phyloP scores from a whole-genome alignment of 2,797 vertebrate genomes.

The Odontamblyopus rebecca region DNA sequence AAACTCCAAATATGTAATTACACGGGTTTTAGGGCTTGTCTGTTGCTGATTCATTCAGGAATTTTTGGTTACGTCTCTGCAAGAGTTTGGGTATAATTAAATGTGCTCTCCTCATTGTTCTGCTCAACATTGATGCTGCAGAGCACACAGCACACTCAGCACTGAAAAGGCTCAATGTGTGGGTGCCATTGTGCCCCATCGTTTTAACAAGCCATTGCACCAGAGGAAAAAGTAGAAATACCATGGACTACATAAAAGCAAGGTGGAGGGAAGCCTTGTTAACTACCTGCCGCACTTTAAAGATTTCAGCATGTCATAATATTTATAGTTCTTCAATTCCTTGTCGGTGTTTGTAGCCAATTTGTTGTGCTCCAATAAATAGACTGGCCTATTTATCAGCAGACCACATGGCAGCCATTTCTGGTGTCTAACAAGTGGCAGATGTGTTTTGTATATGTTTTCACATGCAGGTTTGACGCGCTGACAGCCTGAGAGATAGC shows the following conservation, averaged over 20 bases:
- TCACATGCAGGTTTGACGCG: conserved; percentile 79
- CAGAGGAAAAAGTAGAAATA: conserved; percentile 74
- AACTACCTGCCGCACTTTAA: conserved; percentile 82
- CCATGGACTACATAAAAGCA: conserved; percentile 71
- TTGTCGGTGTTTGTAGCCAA: conserved; percentile 85
- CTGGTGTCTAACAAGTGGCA: conserved; percentile 86
- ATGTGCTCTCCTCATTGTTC: conserved; percentile 64
- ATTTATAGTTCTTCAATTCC: conserved; percentile 83
- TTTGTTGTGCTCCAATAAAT: conserved; percentile 89
- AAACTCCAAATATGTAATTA: conserved; percentile 89
- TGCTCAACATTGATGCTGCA: conserved; percentile 63
- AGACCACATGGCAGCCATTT: conserved; percentile 87
- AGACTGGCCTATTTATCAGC: conserved; percentile 84
- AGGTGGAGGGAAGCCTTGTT: conserved; percentile 69
- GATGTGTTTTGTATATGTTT: conserved; percentile 84
- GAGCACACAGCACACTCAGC: conserved; percentile 39
- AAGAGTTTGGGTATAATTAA: conserved; percentile 63
- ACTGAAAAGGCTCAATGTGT: conserved; percentile 56
- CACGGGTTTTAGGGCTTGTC: conserved; percentile 83
- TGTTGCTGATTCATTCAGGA: conserved; percentile 83
- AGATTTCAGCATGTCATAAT: conserved; percentile 78
- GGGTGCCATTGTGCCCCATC: conserved; percentile 64
- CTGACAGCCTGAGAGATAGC: conserved; percentile 78
- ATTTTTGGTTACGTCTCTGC: conserved; percentile 79
- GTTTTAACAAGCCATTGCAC: conserved; percentile 73